Conservation (phyloP, 2,888 invertebrate genomes). For the Abrostola tripartita region DNA sequence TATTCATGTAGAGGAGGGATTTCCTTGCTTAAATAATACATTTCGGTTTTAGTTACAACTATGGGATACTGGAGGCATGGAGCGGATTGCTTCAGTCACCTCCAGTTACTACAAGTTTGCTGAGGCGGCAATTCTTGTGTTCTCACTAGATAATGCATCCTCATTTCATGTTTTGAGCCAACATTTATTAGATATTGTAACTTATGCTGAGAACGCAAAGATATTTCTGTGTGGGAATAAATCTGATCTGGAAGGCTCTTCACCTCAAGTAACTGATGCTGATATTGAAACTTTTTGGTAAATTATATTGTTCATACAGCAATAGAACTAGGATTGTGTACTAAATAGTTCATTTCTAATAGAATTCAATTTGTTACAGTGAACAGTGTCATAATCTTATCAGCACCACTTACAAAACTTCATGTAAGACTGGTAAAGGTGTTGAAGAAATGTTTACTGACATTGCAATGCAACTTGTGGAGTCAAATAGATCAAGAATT, state of each 20-base stretch:
- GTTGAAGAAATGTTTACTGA: slow-evolving; percentile 97
- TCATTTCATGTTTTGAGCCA: slow-evolving; percentile 97
- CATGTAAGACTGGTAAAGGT: slow-evolving; percentile 95
- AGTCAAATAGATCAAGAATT: slow-evolving; percentile 94
- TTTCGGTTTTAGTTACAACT: slow-evolving; percentile 92
- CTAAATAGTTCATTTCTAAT: slow-evolving; percentile 8
- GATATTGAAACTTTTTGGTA: slow-evolving; percentile 97
- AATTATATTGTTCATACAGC: slow-evolving; percentile 17
- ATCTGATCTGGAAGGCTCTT: slow-evolving; percentile 92
- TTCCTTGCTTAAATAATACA: slow-evolving; percentile 8
- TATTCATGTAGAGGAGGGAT: not conserved
- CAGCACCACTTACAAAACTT: slow-evolving; percentile 95
- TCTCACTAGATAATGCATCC: slow-evolving; percentile 96
- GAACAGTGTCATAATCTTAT: slow-evolving; percentile 97
- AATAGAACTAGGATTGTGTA: not conserved
- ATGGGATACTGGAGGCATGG: slow-evolving; percentile 99
- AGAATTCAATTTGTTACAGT: slow-evolving; percentile 80
- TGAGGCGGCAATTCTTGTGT: slow-evolving; percentile 97
- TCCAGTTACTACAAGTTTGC: slow-evolving; percentile 98
- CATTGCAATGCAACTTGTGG: slow-evolving; percentile 94
- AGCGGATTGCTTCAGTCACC: slow-evolving; percentile 97
- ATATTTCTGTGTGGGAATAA: slow-evolving; percentile 98
- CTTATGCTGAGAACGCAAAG: slow-evolving; percentile 97
- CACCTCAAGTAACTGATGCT: slow-evolving; percentile 94
- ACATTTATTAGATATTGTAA: slow-evolving; percentile 97